Base-by-base conservation (phyloP, 2,113 vertebrate genomes). In the Phaethon lepturus region DNA sequence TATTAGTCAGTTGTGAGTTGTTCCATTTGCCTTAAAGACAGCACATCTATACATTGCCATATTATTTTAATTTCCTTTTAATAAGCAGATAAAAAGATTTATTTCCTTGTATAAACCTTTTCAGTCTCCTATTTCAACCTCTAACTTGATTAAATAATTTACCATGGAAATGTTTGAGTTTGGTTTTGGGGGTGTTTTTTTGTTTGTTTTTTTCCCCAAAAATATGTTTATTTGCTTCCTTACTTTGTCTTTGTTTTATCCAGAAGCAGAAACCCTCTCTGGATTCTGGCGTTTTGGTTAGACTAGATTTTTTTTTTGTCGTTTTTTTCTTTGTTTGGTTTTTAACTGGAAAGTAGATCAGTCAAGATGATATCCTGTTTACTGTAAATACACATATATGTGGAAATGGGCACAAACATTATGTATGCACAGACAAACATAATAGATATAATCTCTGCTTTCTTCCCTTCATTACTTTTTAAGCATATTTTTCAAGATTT, bases 61-160 rank as follows among this genome's bases (percentile, higher is more conserved):
- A 60, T 79, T 88, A 76, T 81, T 96, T 96, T 89, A 86, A 86
- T 96, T 96, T 94, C 26, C 29, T 81, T 81, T 67, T 81, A 92
- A 79, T 86, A 71, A 72, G 31, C 53, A 80, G 58, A 93, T 85
- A 49, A 92, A 93, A 88, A 44, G 1, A 63, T 86, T 81, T 52
- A 1, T 90, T 89, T 80, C 22, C 31, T 63, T 69, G 20, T 71
- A 33, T 42, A 58, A 90, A 76, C 18, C 23, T 69, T 35, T 90
- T 94, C 69, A 33, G 26, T 77, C 14, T 97, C 47, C 31, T 75
- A 35, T 91, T 94, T 86, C 42, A 88, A 73, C 35, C 45, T 95
- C 45, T 80, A 80, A 74, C 31, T 89, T 44, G 31, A 76, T 88
- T 92, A 83, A 88, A 11, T 44, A 95, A 71, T 93, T 86, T 87